Evolutionary conservation across 2,113 vertebrate species (phyloP).

Genomic region (Mustelus asterias): DNA sequence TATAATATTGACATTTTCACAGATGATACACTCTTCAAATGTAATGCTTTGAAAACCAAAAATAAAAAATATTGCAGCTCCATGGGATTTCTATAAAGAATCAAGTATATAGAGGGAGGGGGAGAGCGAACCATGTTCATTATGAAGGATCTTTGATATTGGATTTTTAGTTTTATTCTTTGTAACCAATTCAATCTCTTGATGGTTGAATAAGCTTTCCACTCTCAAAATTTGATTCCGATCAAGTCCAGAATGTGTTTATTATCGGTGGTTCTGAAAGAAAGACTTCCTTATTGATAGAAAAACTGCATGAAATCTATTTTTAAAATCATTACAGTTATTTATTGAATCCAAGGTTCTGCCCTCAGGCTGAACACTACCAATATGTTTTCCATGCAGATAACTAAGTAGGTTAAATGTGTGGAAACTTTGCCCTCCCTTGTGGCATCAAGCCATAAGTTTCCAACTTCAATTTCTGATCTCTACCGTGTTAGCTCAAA

Average conservation of each 20-base stretch:
- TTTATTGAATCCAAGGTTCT: constrained; percentile 44
- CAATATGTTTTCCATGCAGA: not conserved
- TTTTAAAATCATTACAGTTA: constrained; percentile 49
- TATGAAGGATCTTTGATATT: constrained; percentile 49
- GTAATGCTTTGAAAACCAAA: not conserved
- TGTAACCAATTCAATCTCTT: constrained; percentile 56
- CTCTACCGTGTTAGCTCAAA: not conserved
- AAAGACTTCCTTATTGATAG: constrained; percentile 62
- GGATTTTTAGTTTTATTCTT: constrained; percentile 48
- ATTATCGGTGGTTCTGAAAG: constrained; percentile 45
- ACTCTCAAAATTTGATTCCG: no score
- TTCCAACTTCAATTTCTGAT: not conserved
- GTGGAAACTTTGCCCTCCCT: constrained; percentile 35
- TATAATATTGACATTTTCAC: not conserved
- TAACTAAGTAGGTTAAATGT: constrained; percentile 46
- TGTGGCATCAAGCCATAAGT: not conserved
- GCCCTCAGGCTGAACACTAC: constrained; percentile 43
- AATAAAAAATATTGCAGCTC: constrained; percentile 40
- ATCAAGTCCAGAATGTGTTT: no score
- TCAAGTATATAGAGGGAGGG: not conserved
- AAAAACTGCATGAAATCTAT: constrained; percentile 55
- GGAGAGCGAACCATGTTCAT: not conserved
- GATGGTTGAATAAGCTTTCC: constrained; percentile 59
- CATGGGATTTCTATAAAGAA: constrained; percentile 53
- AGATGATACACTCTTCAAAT: not conserved